A percentile compares a stretch with the other conserved stretches of the same genome.
Conservation (phyloP, 2,113 vertebrate species). For the Elgaria multicarinata region DNA sequence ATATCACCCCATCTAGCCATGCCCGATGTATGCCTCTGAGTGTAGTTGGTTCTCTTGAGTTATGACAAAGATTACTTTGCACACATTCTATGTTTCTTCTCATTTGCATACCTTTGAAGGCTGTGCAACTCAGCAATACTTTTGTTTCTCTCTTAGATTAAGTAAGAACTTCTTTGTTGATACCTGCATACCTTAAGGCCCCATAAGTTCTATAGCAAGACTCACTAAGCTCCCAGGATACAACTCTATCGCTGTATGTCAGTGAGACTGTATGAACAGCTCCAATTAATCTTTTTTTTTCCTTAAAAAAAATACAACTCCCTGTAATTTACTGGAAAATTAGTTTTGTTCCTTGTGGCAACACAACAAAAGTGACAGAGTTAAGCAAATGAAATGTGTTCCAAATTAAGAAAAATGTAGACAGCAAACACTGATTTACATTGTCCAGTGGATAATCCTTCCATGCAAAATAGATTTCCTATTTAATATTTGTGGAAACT, state of each 20-base stretch:
- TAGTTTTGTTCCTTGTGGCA: conserved; percentile 26
- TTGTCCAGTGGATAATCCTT: conserved; percentile 26
- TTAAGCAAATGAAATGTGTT: conserved; percentile 17
- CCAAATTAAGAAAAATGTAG: conserved; percentile 40
- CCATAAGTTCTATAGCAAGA: not conserved
- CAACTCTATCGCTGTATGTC: not conserved
- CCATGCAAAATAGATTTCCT: conserved; percentile 29
- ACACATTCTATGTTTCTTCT: not conserved
- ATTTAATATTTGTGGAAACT: conserved; percentile 15
- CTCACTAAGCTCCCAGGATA: not conserved
- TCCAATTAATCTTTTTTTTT: conserved; percentile 37
- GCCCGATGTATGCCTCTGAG: not conserved
- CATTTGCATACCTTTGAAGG: not conserved
- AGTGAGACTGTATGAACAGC: conserved; percentile 19
- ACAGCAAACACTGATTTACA: conserved; percentile 30
- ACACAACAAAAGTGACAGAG: conserved; percentile 39
- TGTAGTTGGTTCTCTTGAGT: not conserved
- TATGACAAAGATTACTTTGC: not conserved
- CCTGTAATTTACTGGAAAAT: not conserved
- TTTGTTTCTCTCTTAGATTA: not conserved
- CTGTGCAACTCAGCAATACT: not conserved
- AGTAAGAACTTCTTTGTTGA: not conserved
- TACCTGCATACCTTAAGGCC: not conserved
- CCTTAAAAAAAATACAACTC: conserved; percentile 7
- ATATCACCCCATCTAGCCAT: too few species aligned